Evolutionary conservation across 2,888 invertebrate species (phyloP), one percentile per base, ranked within the genome.

Genomic region (Emmelina monodactyla): DNA sequence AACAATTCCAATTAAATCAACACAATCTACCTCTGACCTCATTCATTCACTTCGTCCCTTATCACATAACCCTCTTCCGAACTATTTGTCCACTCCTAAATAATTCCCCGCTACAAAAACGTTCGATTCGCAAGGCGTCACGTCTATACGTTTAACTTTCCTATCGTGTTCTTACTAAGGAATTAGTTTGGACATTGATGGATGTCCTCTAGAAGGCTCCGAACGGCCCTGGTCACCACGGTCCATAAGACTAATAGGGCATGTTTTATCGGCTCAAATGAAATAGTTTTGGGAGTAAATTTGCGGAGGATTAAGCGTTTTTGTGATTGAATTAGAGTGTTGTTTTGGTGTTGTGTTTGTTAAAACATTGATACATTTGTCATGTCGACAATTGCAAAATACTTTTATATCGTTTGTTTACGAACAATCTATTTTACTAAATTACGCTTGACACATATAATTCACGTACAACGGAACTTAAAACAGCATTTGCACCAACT

Each of bases 41-140:
- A 39, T 31, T 22, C 34, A 39, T 32, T 36, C 32, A 16, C 19
- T 28, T 32, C 22, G 22, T 28, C 33, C 16, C 7, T 45, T 47
- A 50, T 49, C 51, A 50, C 47, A 45, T 43, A 51, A 53, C 51
- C 53, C 53, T 53, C 53, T 51, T 50, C 49, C 48, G 53, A 50
- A 49, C 40, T 66, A 61, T 66, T 66, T 66, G 66, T 64, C 58
- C 62, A 44, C 45, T 55, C 54, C 58, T 55, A 60, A 62, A 63
- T 60, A 62, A 62, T 63, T 55, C 57, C 40, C 42, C 35, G 33
- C 46, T 53, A 55, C 63, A 66, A 67, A 67, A 67, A 63, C 57
- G 57, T 51, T 51, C 55, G 49, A 56, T 55, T 51, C 51, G 40
- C 43, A 43, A 41, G 42, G 41, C 49, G 49, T 55, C 59, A 58